phyloP scores from a whole-genome alignment of 2,888 invertebrate species.

The Andrena trimmerana region DNA sequence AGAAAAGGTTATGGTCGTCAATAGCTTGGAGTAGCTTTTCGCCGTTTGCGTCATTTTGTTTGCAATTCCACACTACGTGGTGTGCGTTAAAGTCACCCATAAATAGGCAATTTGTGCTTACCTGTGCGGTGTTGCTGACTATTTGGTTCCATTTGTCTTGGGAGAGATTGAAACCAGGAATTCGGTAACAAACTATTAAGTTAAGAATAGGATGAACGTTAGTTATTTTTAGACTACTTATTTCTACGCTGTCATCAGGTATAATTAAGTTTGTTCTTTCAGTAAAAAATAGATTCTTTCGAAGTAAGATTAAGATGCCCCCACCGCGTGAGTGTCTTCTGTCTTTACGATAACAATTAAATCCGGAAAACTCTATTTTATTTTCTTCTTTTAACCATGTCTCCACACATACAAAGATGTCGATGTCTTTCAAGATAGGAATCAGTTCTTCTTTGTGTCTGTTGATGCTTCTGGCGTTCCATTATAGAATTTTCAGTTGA shows the following conservation, averaged over 20 bases:
- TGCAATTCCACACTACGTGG: neutral
- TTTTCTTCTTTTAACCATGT: neutral
- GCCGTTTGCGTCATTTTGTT: neutral
- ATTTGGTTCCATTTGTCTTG: neutral
- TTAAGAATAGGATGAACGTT: neutral
- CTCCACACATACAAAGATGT: neutral
- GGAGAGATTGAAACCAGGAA: neutral
- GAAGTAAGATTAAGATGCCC: neutral
- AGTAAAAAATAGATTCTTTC: neutral
- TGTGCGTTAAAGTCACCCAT: conserved; percentile 4
- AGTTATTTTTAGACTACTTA: neutral
- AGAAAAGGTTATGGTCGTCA: neutral
- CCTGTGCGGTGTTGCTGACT: neutral
- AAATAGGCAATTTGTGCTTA: neutral
- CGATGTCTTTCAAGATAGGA: neutral
- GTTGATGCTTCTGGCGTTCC: neutral
- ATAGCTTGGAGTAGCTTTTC: neutral
- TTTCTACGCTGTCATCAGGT: neutral
- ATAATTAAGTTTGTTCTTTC: neutral
- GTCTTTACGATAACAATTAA: neutral
- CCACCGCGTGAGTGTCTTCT: neutral
- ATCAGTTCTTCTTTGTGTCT: neutral
- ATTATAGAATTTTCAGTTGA: neutral
- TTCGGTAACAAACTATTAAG: neutral
- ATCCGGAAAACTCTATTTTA: neutral